phyloP scores from a whole-genome alignment of 2,113 vertebrate species.

The Sitta europaea region DNA sequence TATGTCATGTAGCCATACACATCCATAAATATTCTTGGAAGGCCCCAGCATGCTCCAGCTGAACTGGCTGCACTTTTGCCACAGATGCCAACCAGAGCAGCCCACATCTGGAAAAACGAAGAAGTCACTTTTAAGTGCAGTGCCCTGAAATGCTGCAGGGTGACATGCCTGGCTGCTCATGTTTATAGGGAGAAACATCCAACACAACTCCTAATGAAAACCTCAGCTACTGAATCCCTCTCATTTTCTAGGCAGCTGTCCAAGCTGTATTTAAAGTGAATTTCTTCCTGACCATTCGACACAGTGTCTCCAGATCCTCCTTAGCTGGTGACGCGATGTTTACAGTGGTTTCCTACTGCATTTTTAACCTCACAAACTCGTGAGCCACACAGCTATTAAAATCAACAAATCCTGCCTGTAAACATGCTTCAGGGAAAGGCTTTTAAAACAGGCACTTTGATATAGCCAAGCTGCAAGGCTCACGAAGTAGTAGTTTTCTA shows the following conservation, averaged over 20 bases:
- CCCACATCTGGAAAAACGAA: neutral
- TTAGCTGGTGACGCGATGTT: conserved; percentile 12
- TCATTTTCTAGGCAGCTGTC: conserved; percentile 2
- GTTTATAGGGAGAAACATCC: neutral
- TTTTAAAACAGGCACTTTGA: neutral
- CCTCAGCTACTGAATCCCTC: neutral
- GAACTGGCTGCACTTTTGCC: neutral
- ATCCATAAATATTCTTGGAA: neutral
- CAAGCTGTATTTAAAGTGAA: conserved; percentile 34
- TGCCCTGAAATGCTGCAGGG: neutral
- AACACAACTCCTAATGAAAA: neutral
- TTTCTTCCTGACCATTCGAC: conserved; percentile 15
- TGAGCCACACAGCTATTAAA: neutral
- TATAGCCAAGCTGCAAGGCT: neutral
- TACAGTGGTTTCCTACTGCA: conserved; percentile 47
- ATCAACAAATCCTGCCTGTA: neutral
- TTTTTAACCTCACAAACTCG: conserved; percentile 17
- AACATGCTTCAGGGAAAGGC: neutral
- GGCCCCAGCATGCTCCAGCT: neutral
- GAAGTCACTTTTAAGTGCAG: neutral
- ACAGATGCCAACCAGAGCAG: neutral
- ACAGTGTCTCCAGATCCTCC: neutral
- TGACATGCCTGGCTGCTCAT: neutral
- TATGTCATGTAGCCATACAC: neutral
- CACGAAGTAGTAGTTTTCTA: neutral